phyloP scores from a whole-genome alignment of 2,797 vertebrate genomes.

The Anguilla megastoma region DNA sequence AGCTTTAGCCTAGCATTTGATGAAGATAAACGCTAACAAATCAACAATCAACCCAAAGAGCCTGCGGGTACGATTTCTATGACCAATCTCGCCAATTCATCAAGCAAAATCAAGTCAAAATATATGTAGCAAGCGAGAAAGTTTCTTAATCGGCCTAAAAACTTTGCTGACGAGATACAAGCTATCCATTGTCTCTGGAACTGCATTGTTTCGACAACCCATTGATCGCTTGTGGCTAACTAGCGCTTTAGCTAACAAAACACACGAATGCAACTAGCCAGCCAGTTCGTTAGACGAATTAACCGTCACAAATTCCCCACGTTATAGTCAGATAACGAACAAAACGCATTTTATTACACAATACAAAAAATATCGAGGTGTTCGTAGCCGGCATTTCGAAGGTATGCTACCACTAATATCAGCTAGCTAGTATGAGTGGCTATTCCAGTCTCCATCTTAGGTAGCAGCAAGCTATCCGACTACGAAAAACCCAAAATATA shows the following conservation, averaged over 20 bases:
- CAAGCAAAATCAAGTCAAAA: not conserved
- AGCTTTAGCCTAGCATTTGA: not conserved
- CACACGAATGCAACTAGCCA: not conserved
- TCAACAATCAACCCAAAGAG: not conserved
- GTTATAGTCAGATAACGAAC: not conserved
- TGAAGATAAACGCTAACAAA: not conserved
- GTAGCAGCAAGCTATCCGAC: not conserved
- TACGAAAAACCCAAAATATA: constrained; percentile 19
- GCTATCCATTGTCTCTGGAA: not conserved
- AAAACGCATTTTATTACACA: not conserved
- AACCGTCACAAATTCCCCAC: not conserved
- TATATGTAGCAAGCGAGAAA: not conserved
- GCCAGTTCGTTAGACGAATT: not conserved
- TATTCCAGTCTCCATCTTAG: constrained; percentile 22
- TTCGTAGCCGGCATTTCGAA: not conserved
- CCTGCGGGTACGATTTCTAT: not conserved
- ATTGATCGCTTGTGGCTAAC: not conserved
- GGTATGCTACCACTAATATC: not conserved
- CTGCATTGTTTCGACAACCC: not conserved
- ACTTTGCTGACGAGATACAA: not conserved
- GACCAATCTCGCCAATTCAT: not conserved
- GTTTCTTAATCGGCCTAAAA: not conserved
- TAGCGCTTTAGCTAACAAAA: not conserved
- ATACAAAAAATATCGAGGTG: not conserved
- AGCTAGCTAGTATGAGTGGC: not conserved